Base-by-base conservation (phyloP, 2,888 invertebrate species). In the Osmoderma eremita region DNA sequence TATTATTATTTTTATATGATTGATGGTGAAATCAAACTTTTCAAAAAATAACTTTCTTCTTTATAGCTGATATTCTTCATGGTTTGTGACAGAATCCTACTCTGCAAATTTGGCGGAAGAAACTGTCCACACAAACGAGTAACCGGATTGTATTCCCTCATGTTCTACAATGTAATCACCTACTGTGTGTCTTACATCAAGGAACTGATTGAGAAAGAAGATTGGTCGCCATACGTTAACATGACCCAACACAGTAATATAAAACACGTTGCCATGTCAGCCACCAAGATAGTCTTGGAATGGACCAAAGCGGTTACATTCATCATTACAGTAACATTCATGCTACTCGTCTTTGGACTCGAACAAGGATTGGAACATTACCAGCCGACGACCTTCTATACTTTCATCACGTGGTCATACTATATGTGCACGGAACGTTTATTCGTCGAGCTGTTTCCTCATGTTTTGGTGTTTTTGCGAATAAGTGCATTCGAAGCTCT, bases 291-390 rank as follows among this genome's bases (percentile, higher is more conserved):
- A 65, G 91, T 92, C 6, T 83, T 92, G 62, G 92, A 92, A 79
- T 91, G 92, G 90, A 92, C 92, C 13, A 92, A 92, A 81, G 91
- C 91, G 0, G 88, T 92, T 53, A 92, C 92, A 0, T 92, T 92
- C 76, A 85, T 91, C 30, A 90, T 92, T 36, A 92, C 92, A 0
- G 86, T 92, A 41, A 91, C 90, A 0, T 92, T 91, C 76, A 88
- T 91, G 81, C 84, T 92, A 10, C 83, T 92, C 2, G 90, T 91
- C 0, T 88, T 92, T 53, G 91, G 91, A 1, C 79, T 92, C 67
- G 91, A 91, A 76, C 91, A 91, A 80, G 91, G 91, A 1, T 79
- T 92, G 49, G 88, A 91, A 72, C 87, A 91, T 78, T 92, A 91
- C 80, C 86, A 86, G 61, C 92, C 92, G 0, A 89, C 90, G 1